These are phyloP conservation scores for Sebastes ruberrimus DNA, from an alignment of 2,797 vertebrate species.

Conservation along the genomic window DNA sequence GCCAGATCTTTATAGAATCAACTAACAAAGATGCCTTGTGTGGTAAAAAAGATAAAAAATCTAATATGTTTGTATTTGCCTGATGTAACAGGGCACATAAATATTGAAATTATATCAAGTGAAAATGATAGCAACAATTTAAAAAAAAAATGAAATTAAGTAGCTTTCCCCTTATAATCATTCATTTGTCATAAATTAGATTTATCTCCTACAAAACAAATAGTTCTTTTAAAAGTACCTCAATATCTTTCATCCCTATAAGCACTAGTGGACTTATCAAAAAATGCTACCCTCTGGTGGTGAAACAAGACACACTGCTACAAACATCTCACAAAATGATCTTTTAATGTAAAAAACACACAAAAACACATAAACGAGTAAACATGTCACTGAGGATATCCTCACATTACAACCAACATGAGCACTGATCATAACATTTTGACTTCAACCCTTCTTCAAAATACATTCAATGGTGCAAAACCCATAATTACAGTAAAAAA, in stretches of 20 bases:
- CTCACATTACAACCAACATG: neutral
- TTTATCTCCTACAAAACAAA: neutral
- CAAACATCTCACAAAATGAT: neutral
- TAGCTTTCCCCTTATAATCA: neutral
- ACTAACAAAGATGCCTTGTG: neutral
- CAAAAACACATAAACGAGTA: neutral
- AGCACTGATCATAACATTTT: neutral
- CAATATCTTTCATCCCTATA: neutral
- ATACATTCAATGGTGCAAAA: slow-evolving; percentile 66
- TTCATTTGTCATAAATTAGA: neutral
- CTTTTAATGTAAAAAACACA: slow-evolving; percentile 49
- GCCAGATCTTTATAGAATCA: slow-evolving; percentile 15
- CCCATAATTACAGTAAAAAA: neutral
- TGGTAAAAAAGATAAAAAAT: neutral
- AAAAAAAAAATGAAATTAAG: neutral
- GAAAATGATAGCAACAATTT: neutral
- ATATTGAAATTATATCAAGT: neutral
- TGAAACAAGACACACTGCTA: neutral
- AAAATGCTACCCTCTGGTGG: slow-evolving; percentile 65
- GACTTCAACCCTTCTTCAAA: slow-evolving; percentile 4
- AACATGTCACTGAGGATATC: neutral
- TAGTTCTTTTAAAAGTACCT: neutral
- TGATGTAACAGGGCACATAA: neutral
- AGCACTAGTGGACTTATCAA: slow-evolving; percentile 6
- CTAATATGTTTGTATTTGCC: neutral